phyloP scores from a whole-genome alignment of 2,797 vertebrate genomes.

The Tragelaphus oryx region DNA sequence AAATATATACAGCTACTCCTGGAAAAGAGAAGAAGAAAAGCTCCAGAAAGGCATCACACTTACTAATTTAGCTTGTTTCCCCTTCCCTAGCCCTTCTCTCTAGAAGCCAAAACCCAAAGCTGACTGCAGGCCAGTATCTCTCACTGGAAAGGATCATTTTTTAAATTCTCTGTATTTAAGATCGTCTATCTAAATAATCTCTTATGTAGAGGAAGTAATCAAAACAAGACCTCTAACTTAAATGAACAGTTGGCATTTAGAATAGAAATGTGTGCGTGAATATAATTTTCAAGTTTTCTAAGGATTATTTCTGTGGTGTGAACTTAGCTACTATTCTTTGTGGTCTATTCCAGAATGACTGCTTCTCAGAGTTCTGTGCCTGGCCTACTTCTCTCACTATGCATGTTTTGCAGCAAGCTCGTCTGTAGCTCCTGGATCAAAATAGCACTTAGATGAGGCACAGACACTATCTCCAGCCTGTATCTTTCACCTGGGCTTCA shows the following conservation, averaged over 20 bases:
- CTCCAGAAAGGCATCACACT: background rate
- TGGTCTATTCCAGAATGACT: background rate
- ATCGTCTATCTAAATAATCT: constrained; percentile 39
- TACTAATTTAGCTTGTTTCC: background rate
- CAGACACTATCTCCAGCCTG: background rate
- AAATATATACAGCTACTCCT: background rate
- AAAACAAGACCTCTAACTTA: constrained; percentile 48
- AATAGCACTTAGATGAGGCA: background rate
- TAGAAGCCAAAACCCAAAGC: background rate
- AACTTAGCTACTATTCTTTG: background rate
- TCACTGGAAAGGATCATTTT: background rate
- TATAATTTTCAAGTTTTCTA: constrained; percentile 12
- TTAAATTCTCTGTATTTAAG: constrained; percentile 19
- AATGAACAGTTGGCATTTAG: constrained; percentile 21
- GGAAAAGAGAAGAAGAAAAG: background rate
- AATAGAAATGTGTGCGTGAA: background rate
- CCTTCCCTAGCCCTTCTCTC: background rate
- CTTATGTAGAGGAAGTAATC: constrained; percentile 26
- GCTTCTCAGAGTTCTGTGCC: background rate
- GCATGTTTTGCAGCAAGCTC: background rate
- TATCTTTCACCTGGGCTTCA: background rate
- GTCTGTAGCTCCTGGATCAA: background rate
- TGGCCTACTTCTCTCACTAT: background rate
- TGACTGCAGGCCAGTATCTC: background rate
- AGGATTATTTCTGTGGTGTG: background rate